Percentiles rank a stretch among this genome's conserved stretches.
Evolutionary conservation across 2,888 invertebrate species (phyloP).

Genomic region (Eupelmus urozonus): DNA sequence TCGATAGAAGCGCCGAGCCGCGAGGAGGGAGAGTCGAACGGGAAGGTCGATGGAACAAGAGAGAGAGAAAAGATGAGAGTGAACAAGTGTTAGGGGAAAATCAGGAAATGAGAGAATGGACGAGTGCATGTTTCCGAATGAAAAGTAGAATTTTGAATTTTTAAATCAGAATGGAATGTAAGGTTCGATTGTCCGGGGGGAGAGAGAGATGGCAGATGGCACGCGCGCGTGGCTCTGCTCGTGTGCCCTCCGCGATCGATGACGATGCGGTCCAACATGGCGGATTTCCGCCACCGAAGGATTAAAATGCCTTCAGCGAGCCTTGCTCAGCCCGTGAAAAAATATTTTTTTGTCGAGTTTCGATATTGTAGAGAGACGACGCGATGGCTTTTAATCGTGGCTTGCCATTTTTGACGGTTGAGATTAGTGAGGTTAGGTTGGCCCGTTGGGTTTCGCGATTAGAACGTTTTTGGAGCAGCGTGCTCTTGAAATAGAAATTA

Average conservation of each 20-base stretch:
- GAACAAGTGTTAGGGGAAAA: neutral
- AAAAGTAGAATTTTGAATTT: neutral
- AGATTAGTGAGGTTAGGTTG: too few relatives aligned
- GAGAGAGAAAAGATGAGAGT: neutral
- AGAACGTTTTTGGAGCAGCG: too few relatives aligned
- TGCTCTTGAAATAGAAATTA: too few relatives aligned
- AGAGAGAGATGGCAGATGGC: conserved; percentile 66
- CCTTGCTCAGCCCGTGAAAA: too few relatives aligned
- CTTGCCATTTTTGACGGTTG: too few relatives aligned
- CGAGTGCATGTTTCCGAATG: neutral
- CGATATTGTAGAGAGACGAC: too few relatives aligned
- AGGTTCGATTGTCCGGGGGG: neutral
- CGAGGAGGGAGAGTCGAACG: neutral
- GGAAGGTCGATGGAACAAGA: conserved; percentile 16
- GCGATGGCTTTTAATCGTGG: too few relatives aligned
- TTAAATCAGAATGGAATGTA: neutral
- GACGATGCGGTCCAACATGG: conserved; percentile 75
- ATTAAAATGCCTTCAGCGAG: neutral
- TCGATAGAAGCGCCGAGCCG: conserved; percentile 67
- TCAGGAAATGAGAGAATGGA: conserved; percentile 36
- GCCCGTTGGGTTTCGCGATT: too few relatives aligned
- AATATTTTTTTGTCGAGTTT: too few relatives aligned
- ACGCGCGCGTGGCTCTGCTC: conserved; percentile 64
- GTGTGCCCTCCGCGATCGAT: conserved; percentile 71
- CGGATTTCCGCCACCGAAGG: conserved; percentile 60